Conservation (phyloP, 2,113 vertebrate genomes). For the Eulemur macaco region DNA sequence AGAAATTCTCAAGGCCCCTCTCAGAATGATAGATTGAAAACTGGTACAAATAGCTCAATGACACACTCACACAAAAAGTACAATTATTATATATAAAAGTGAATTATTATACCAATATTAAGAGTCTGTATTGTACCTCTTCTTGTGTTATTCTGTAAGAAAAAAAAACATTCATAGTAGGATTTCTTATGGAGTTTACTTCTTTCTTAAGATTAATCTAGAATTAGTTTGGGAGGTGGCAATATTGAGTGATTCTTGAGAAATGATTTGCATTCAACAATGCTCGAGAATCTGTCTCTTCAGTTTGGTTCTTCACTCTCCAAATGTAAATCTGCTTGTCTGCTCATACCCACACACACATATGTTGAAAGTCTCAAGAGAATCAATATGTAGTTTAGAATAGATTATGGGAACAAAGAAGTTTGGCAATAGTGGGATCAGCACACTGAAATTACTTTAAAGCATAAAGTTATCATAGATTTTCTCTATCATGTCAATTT, state of each 20-base stretch:
- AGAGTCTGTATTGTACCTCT: constrained; percentile 49
- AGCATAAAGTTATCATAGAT: background rate
- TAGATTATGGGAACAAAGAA: background rate
- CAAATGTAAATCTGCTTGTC: background rate
- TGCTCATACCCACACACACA: background rate
- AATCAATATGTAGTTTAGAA: background rate
- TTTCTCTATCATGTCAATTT: background rate
- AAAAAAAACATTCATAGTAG: constrained; percentile 57
- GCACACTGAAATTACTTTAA: background rate
- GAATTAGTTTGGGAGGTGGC: constrained; percentile 51
- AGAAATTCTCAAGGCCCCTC: constrained; percentile 63
- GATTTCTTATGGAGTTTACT: constrained; percentile 53
- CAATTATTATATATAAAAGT: constrained; percentile 74
- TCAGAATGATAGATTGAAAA: constrained; percentile 67
- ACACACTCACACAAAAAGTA: constrained; percentile 64
- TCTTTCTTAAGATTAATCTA: constrained; percentile 20
- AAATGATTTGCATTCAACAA: constrained; percentile 61
- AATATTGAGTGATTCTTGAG: constrained; percentile 56
- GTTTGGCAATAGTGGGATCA: background rate
- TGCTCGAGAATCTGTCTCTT: constrained; percentile 51
- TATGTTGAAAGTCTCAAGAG: background rate
- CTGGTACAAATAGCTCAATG: constrained; percentile 68
- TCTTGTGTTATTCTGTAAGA: constrained; percentile 59
- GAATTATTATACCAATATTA: constrained; percentile 65
- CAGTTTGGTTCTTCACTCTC: background rate